phyloP scores from a whole-genome alignment of 2,113 vertebrate species.

The Misgurnus mizolepis region DNA sequence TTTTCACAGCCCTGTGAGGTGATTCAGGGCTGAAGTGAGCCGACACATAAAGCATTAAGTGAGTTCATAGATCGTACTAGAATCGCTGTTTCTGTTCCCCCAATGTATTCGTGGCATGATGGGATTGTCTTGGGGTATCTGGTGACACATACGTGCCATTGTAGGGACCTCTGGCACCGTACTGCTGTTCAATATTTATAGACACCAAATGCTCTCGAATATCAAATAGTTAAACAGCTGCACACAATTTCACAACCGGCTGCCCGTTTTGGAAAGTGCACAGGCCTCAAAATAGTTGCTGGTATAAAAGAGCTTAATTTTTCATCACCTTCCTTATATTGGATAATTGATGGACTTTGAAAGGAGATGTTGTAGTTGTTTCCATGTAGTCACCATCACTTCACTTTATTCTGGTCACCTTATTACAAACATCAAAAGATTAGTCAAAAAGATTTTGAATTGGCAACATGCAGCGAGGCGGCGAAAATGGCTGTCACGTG shows the following conservation, averaged over 20 bases:
- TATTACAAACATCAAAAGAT: constrained; percentile 3
- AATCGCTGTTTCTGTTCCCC: neutral
- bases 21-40: constrained; percentile 42
- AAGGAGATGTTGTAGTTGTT: neutral
- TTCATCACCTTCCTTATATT: constrained; percentile 37
- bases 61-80: constrained; percentile 10
- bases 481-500: constrained; percentile 40
- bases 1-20: constrained; percentile 42
- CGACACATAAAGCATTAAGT: constrained; percentile 7
- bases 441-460: constrained; percentile 20
- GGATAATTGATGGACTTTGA: constrained; percentile 43
- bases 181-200: constrained; percentile 59
- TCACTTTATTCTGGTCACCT: neutral
- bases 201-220: constrained; percentile 55
- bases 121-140: constrained; percentile 55
- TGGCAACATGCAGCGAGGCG: constrained; percentile 33
- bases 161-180: constrained; percentile 50
- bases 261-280: constrained; percentile 41
- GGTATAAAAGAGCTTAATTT: constrained; percentile 43
- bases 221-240: constrained; percentile 58
- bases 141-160: constrained; percentile 57
- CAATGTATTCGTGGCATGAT: constrained; percentile 40
- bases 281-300: constrained; percentile 24
- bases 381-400: neutral
- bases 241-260: constrained; percentile 37